Percentiles rank a stretch among this genome's conserved stretches.
Evolutionary conservation across 2,113 vertebrate species (phyloP).

Genomic region (Myxocyprinus asiaticus): DNA sequence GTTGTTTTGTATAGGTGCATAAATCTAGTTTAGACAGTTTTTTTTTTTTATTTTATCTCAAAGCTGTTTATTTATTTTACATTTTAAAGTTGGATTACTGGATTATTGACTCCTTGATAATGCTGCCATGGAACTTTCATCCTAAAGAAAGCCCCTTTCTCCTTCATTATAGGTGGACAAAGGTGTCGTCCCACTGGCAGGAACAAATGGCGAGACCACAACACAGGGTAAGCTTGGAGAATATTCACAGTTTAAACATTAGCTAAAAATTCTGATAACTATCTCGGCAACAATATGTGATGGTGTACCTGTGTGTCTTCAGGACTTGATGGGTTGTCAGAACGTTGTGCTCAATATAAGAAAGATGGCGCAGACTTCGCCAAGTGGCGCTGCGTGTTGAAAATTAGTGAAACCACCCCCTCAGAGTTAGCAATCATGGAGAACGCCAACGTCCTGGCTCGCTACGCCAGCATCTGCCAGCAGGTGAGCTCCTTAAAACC

Average conservation of each 20-base stretch:
- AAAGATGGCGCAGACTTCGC: constrained; percentile 96
- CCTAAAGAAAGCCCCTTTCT: background rate
- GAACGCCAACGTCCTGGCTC: constrained; percentile 95
- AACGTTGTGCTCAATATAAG: constrained; percentile 98
- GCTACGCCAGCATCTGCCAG: constrained; percentile 98
- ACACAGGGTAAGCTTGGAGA: constrained; percentile 84
- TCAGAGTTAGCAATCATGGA: constrained; percentile 91
- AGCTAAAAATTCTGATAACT: background rate
- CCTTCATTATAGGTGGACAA: constrained; percentile 85
- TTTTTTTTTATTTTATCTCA: too few species aligned
- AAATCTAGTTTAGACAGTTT: too few species aligned
- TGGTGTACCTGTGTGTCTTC: background rate
- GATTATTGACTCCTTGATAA: too few species aligned
- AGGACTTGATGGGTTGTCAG: constrained; percentile 93
- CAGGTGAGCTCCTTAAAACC: constrained; percentile 74
- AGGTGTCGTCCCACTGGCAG: constrained; percentile 93
- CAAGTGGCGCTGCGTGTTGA: constrained; percentile 94
- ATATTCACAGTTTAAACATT: background rate
- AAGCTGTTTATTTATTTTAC: too few species aligned
- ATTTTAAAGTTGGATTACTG: too few species aligned
- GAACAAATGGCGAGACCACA: constrained; percentile 95
- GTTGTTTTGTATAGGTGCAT: too few species aligned
- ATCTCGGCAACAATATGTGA: background rate
- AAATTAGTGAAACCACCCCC: constrained; percentile 91
- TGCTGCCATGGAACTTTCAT: background rate